Evolutionary conservation across 2,797 vertebrate species (phyloP).

Genomic region (Synanceia verrucosa): DNA sequence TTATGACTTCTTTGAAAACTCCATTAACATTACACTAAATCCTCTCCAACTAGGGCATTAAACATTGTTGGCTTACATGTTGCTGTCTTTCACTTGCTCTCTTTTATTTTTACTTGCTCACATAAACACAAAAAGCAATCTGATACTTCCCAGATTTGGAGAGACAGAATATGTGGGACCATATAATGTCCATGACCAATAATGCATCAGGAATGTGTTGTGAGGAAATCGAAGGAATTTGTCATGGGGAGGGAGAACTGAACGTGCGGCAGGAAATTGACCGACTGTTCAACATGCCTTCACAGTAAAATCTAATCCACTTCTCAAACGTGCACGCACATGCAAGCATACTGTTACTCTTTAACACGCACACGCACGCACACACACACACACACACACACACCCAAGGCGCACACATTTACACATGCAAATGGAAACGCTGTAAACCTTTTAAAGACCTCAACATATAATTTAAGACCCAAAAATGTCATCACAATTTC

Average conservation of each 20-base stretch:
- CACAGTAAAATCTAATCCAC: conserved; percentile 61
- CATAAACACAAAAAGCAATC: conserved; percentile 42
- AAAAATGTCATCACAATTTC: no score
- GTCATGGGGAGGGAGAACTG: conserved; percentile 67
- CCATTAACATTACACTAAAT: conserved; percentile 21
- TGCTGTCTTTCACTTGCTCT: neutral
- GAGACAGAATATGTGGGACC: conserved; percentile 58
- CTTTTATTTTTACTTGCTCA: conserved; percentile 1
- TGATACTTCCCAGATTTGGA: conserved; percentile 56
- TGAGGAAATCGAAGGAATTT: conserved; percentile 79
- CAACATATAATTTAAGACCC: no score
- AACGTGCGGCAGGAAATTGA: conserved; percentile 69
- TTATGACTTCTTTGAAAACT: conserved; percentile 19
- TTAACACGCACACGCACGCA: no score
- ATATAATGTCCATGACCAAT: conserved; percentile 76
- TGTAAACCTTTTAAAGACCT: no score
- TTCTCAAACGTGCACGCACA: conserved; percentile 6
- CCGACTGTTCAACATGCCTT: conserved; percentile 67
- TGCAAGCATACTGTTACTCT: no score
- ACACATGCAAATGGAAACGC: neutral
- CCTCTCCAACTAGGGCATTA: conserved; percentile 9
- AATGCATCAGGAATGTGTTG: conserved; percentile 78
- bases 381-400: conserved; percentile 6
- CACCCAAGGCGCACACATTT: neutral
- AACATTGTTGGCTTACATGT: conserved; percentile 20